Evolutionary conservation across 2,888 invertebrate genomes (phyloP), one percentile per base, ranked within the genome.

Genomic region (Shargacucullia verbasci): DNA sequence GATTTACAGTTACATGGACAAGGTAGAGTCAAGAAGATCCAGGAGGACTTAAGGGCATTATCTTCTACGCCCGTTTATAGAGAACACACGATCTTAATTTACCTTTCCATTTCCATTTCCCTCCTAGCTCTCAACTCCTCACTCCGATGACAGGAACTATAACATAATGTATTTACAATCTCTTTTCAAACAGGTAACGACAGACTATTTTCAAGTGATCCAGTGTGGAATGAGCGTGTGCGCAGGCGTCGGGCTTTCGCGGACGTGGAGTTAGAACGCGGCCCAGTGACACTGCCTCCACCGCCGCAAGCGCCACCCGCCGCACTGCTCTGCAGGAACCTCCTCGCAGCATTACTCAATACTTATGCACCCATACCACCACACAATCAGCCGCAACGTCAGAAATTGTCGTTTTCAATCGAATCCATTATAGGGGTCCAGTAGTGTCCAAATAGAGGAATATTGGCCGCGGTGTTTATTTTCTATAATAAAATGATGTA

Each of bases 381-480:
- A 1, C 57, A 61, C 15, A 55, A 56, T 13, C 86, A 79, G 34
- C 87, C 87, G 9, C 86, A 81, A 38, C 79, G 85, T 40, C 87
- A 88, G 13, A 94, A 94, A 73, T 83, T 95, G 33, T 95, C 95
- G 0, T 95, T 95, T 82, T 96, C 96, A 10, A 96, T 96, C n/a
- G 96, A 96, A 80, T 95, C 96, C n/a, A 96, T 96, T 62, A 96
- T 96, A 67, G 96, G 96, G n/a, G 92, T 95, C 31, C 94, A 94
- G 76, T 94, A 88, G 57, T 12, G 9, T 29, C 7, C 2, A 29
- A 29, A 29, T 29, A 29, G 29, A 29, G 27, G 27, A 59, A n/a
- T n/a, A 20, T 20, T 20, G 20, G 20, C 20, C n/a, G n/a, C n/a
- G n/a, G n/a, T n/a, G n/a, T n/a, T n/a, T n/a, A n/a, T n/a, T n/a